Base-by-base conservation (phyloP, 37 sponge, comb jelly and placozoan species). In the Beroe forskalii region DNA sequence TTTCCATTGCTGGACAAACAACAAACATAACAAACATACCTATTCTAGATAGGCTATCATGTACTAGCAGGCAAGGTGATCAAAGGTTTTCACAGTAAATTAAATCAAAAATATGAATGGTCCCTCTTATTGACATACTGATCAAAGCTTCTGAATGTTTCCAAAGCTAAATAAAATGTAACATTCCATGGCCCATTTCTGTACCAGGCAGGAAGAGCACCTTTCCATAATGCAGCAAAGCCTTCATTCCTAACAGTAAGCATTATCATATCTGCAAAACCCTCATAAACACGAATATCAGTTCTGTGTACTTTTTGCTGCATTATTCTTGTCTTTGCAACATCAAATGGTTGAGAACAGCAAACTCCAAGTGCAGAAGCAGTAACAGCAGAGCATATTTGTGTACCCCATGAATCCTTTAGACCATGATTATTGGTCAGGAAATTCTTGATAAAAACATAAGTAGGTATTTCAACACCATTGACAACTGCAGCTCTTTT, bases 401-500 rank as follows among this genome's bases (percentile, higher is more conserved):
- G 55, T 28, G 86, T 80, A 1, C 8, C 12, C 48, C 37, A 38
- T 12, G n/a, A 24, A 44, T 80, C 86, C 20, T 41, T 23, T 6
- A 17, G 35, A 27, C 86, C 86, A 23, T 23, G 44, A 9, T 12
- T 44, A 24, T 44, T 41, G 55, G 55, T 44, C 14, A 80, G 86
- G 55, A 17, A 8, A 43, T 80, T 37, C 40, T 80, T 80, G 4
- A 80, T 37, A 25, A 80, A 80, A 24, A 44, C 55, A 44, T 80
- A 80, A 44, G 38, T 33, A 40, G 86, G 86, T 4, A 80, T 80
- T 44, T 80, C 86, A 80, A 25, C 86, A 22, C 86, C 86, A 80
- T 80, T 80, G 2, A 80, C 86, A 32, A 43, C 86, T 41, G 86
- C 86, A 42, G 86, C 86, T 43, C 86, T 80, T 27, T 80, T 80